phyloP scores from a whole-genome alignment of 1,140 invertebrate genomes.

The Leptinotarsa undecemlineata region DNA sequence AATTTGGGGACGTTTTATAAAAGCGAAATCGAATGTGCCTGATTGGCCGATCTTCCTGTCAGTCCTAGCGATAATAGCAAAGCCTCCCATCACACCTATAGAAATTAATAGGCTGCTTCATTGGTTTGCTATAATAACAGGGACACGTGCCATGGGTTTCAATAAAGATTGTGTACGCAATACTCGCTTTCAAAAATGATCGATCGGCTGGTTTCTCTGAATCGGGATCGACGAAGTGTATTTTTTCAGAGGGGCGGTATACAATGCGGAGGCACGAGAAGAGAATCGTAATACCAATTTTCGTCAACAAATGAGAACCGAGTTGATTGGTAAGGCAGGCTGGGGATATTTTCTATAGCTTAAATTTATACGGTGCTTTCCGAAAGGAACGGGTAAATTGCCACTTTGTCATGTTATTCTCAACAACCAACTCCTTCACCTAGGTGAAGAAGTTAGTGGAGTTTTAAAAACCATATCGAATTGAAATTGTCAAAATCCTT shows the following conservation, averaged over 20 bases:
- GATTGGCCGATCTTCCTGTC: conserved; percentile 11
- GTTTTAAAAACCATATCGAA: no score
- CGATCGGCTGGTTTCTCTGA: conserved; percentile 11
- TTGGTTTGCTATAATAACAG: conserved; percentile 16
- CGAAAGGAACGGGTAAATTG: no score
- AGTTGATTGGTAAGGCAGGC: neutral
- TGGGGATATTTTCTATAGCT: no score
- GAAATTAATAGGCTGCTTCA: conserved; percentile 19
- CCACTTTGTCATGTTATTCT: no score
- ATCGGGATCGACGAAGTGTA: neutral
- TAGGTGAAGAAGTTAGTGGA: no score
- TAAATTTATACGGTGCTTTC: no score
- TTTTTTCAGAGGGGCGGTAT: neutral
- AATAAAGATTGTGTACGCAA: conserved; percentile 8
- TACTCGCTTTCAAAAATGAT: conserved; percentile 11
- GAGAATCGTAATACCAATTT: neutral
- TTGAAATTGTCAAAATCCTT: no score
- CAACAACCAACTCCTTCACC: no score
- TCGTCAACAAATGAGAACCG: neutral
- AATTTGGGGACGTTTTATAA: conserved; percentile 13
- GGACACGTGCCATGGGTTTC: conserved; percentile 13
- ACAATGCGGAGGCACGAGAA: neutral
- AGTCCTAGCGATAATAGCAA: conserved; percentile 1
- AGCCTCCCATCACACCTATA: conserved; percentile 3
- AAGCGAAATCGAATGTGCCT: conserved; percentile 11